Evolutionary conservation across 2,113 vertebrate genomes (phyloP), one percentile per base, ranked within the genome.

Genomic region (Rhinogobius similis): DNA sequence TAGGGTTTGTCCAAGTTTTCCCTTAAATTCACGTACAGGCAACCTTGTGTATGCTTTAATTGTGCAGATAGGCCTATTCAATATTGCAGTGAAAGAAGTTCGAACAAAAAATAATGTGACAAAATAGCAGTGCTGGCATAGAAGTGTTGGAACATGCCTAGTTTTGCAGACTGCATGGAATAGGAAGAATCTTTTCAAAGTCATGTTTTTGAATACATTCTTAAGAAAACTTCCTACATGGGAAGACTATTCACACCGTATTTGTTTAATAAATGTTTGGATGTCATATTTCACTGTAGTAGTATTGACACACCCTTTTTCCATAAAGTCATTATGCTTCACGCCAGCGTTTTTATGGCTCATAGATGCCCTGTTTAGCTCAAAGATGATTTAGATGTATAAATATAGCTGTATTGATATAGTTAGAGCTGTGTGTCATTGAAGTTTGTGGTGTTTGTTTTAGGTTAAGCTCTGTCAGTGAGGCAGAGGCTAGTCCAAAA

Each of bases 41-140:
- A 78, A 78, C 79, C 88, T 87, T 90, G 89, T 90, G 89, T 84
- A 10, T 85, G 85, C 77, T 79, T 82, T 79, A 75, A 90, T 93
- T 87, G 83, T 89, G 84, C 86, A 83, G 82, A 88, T 90, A 77
- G 86, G 78, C 75, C 88, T 78, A 89, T 85, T 91, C 78, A 92
- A 66, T 62, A 50, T 77, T 2, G 65, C 39, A 67, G 82, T 84
- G 81, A 91, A 92, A 81, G 80, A 81, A 82, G 79, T 80, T 84
- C 59, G 68, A 82, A 91, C 58, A 61, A 91, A 93, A 92, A 87
- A 87, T 78, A 78, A 88, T 62, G 76, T 53, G 76, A 86, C 87
- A 85, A 80, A 89, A 84, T 81, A 86, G 67, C 71, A 81, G 72
- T 43, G 58, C 32, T 44, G 41, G 71, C 62, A 73, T 36, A 59